A percentile compares a stretch with the other conserved stretches of the same genome.
phyloP scores from a whole-genome alignment of 2,888 invertebrate genomes.

The Julus scandinavius region DNA sequence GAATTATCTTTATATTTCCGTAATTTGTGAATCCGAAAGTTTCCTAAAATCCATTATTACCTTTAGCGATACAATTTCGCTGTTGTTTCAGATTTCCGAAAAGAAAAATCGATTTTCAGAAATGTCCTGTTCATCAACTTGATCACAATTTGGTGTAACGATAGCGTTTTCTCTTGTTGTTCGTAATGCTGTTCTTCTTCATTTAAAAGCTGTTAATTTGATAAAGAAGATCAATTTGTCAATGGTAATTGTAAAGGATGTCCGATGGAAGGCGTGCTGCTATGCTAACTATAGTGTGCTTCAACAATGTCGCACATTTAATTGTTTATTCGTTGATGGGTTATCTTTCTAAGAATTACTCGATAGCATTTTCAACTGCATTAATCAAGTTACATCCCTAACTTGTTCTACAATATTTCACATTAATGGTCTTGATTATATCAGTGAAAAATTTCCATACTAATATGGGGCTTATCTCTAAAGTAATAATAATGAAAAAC shows the following conservation, averaged over 20 bases:
- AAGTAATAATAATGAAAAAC: not conserved
- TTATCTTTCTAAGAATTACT: conserved; percentile 20
- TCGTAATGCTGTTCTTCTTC: conserved; percentile 24
- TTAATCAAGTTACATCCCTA: not conserved
- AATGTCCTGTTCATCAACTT: conserved; percentile 20
- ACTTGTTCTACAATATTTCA: conserved; percentile 33
- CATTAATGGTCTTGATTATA: not conserved
- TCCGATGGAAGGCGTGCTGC: not conserved
- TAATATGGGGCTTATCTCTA: not conserved
- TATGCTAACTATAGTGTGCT: not conserved
- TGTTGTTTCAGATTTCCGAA: not conserved
- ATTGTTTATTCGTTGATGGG: conserved; percentile 28
- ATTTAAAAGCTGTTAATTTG: conserved; percentile 33
- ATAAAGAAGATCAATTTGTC: conserved; percentile 33
- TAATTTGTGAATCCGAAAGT: no score
- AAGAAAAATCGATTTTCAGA: not conserved
- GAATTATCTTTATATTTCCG: no score
- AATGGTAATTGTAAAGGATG: conserved; percentile 33
- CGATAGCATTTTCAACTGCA: conserved; percentile 9
- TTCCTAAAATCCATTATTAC: no score
- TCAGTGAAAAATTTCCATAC: not conserved
- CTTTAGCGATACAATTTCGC: no score
- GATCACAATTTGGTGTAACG: not conserved
- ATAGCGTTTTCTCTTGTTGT: not conserved
- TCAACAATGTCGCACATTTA: not conserved